Conservation (phyloP, 1,140 invertebrate genomes). For the Caenorhabditis latens region DNA sequence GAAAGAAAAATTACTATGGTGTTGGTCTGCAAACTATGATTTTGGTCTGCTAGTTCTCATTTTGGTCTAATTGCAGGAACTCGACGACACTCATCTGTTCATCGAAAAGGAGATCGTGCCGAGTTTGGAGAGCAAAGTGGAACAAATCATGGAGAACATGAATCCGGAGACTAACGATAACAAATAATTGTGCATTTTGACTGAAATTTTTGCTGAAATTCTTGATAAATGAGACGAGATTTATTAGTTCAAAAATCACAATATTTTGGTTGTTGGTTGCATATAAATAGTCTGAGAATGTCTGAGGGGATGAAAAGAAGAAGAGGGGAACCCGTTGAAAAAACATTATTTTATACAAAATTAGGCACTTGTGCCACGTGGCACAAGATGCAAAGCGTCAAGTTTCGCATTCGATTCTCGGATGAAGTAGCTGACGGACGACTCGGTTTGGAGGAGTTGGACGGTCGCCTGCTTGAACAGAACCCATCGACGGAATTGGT, state of each 20-base stretch:
- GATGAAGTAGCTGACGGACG: constrained; percentile 23
- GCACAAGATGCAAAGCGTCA: constrained; percentile 29
- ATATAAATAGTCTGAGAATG: constrained; percentile 20
- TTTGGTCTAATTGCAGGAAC: constrained; percentile 59
- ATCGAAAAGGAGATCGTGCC: constrained; percentile 64
- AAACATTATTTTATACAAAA: not conserved
- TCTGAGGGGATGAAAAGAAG: not conserved
- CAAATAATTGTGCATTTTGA: constrained; percentile 17
- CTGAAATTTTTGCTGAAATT: too few species aligned
- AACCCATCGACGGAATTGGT: constrained; percentile 23
- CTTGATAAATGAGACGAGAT: too few species aligned
- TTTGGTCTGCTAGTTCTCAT: too few species aligned
- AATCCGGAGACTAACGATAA: constrained; percentile 63
- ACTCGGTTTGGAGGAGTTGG: constrained; percentile 23
- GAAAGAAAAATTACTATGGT: too few species aligned
- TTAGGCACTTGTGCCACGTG: constrained; percentile 48
- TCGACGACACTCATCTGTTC: constrained; percentile 62
- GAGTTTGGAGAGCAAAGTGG: constrained; percentile 61
- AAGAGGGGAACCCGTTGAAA: not conserved
- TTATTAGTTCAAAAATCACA: not conserved
- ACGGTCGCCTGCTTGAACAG: not conserved
- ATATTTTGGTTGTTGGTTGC: not conserved
- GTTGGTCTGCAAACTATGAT: too few species aligned
- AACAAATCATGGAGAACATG: constrained; percentile 64
- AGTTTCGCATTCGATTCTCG: constrained; percentile 44